A percentile compares a stretch with the other conserved stretches of the same genome.
phyloP scores from a whole-genome alignment of 1,140 invertebrate species.

The Tetramorium simillimum region DNA sequence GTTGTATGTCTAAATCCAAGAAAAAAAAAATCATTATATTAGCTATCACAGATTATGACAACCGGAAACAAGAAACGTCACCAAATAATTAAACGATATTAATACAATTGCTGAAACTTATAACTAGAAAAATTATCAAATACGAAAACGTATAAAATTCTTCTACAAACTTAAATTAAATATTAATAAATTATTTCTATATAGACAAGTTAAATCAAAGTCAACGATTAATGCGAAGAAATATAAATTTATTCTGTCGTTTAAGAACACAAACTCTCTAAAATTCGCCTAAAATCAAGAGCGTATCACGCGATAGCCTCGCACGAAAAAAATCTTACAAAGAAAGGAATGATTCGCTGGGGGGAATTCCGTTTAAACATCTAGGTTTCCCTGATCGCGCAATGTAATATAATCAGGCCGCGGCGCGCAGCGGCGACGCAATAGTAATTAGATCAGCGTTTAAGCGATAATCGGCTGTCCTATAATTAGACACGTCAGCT shows the following conservation, averaged over 20 bases:
- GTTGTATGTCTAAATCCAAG: background rate
- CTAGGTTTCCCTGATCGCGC: background rate
- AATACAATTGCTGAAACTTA: too few species aligned
- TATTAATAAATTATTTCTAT: background rate
- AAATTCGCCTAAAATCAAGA: background rate
- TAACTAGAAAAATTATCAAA: background rate
- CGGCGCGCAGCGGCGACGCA: background rate
- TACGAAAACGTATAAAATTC: background rate
- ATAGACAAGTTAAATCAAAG: background rate
- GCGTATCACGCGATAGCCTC: background rate
- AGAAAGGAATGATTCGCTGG: background rate
- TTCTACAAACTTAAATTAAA: background rate
- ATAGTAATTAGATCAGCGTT: conserved; percentile 59
- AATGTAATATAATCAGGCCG: conserved; percentile 20
- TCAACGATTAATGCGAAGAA: background rate
- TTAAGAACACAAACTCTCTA: background rate
- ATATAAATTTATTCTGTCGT: background rate
- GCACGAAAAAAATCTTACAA: background rate
- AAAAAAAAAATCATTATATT: background rate
- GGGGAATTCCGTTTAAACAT: background rate
- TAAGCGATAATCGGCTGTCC: conserved; percentile 61
- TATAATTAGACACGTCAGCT: conserved; percentile 68
- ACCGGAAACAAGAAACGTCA: background rate
- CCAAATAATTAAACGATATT: background rate
- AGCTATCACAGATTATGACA: background rate